Evolutionary conservation across 2,888 invertebrate genomes (phyloP).

Genomic region (Hipparchia sbordonii): DNA sequence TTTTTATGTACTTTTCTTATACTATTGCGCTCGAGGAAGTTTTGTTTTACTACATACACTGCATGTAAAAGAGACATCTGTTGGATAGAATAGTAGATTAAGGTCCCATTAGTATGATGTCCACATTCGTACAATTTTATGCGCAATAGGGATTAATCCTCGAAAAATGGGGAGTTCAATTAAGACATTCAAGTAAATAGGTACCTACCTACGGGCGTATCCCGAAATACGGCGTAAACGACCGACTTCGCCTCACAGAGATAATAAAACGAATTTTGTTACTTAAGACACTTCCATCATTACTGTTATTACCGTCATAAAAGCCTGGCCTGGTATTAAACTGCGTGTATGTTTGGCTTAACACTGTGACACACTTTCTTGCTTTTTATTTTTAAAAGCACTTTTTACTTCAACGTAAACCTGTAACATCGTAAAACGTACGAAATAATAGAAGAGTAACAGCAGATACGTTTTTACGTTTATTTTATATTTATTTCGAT

Average conservation of each 20-base stretch:
- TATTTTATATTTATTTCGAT: neutral
- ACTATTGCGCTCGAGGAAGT: too few species aligned
- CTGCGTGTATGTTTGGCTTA: conserved; percentile 31
- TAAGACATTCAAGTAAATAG: conserved; percentile 9
- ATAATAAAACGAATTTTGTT: conserved; percentile 56
- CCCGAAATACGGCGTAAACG: conserved; percentile 53
- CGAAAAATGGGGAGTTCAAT: conserved; percentile 17
- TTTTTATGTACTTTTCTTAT: too few species aligned
- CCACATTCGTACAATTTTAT: neutral
- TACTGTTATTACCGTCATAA: conserved; percentile 44
- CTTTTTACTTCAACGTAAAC: conserved; percentile 10
- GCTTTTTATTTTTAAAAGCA: conserved; percentile 27
- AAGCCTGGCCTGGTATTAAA: conserved; percentile 41
- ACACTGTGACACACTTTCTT: conserved; percentile 35
- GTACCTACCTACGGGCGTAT: conserved; percentile 28
- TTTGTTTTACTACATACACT: neutral
- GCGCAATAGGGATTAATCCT: conserved; percentile 9
- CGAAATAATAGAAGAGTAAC: neutral
- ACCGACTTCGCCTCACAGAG: conserved; percentile 53
- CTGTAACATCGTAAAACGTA: neutral
- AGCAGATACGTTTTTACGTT: neutral
- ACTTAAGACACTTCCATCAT: conserved; percentile 44
- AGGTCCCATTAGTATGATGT: neutral
- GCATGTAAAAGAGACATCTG: neutral
- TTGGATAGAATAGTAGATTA: neutral